A percentile compares a stretch with the other conserved stretches of the same genome.
phyloP scores from a whole-genome alignment of 1,140 invertebrate species.

The Thereuonema tuberculata region DNA sequence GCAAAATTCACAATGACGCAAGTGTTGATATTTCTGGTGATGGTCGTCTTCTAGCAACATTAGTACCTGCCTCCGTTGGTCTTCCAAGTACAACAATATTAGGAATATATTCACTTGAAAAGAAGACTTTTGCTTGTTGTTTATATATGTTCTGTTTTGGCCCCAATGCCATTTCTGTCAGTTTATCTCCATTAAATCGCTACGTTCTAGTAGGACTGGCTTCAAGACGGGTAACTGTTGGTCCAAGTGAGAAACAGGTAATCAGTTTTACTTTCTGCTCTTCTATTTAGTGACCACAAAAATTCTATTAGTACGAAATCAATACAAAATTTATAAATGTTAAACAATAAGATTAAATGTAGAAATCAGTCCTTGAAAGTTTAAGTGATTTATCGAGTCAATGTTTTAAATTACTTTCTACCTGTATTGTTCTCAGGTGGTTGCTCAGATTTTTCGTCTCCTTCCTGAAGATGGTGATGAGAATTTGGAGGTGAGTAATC shows the following conservation, averaged over 20 bases:
- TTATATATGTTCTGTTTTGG: conserved; percentile 59
- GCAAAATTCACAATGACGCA: conserved; percentile 74
- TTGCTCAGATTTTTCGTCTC: too few species aligned
- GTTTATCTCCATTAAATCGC: conserved; percentile 57
- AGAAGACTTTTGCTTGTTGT: conserved; percentile 54
- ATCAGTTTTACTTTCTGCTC: too few species aligned
- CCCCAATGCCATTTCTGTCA: conserved; percentile 64
- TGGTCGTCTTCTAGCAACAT: conserved; percentile 57
- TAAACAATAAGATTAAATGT: too few species aligned
- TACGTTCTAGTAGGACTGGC: conserved; percentile 65
- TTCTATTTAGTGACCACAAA: too few species aligned
- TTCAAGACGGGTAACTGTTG: conserved; percentile 37
- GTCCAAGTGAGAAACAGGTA: conserved; percentile 28
- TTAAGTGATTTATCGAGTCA: too few species aligned
- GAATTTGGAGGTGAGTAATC: too few species aligned
- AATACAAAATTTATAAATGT: too few species aligned
- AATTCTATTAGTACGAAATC: too few species aligned
- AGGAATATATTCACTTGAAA: conserved; percentile 64
- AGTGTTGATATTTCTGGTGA: conserved; percentile 70
- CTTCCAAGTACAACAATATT: conserved; percentile 43
- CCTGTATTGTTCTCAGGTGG: too few species aligned
- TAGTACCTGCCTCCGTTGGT: conserved; percentile 43
- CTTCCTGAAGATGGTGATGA: neutral
- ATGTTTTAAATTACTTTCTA: too few species aligned
- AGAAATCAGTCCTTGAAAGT: too few species aligned